These are phyloP conservation scores for Hypomecis punctinalis DNA, from an alignment of 2,888 invertebrate genomes.

Conservation along the genomic window DNA sequence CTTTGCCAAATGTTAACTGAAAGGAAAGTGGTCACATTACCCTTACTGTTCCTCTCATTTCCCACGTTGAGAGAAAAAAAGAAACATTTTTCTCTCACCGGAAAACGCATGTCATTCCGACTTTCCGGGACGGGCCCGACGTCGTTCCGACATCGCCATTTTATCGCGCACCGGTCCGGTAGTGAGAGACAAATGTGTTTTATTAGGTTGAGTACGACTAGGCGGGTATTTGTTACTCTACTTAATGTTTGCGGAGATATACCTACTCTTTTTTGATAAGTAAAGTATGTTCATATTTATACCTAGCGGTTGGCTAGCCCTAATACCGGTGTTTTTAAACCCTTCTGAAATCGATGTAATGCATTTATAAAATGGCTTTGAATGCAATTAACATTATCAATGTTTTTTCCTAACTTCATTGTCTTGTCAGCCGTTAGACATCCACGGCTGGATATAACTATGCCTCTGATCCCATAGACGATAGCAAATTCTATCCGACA, in stretches of 20 bases:
- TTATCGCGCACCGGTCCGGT: constrained; percentile 46
- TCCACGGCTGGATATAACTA: no score
- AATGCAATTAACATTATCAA: no score
- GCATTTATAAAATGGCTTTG: no score
- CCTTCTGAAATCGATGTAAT: no score
- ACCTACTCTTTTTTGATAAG: constrained; percentile 26
- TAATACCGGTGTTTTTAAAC: no score
- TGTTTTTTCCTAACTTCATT: no score
- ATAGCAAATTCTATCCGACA: no score
- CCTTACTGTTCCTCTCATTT: constrained; percentile 20
- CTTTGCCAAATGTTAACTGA: neutral
- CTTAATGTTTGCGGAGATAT: constrained; percentile 10
- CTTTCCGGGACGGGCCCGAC: constrained; percentile 53
- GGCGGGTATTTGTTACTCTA: constrained; percentile 20
- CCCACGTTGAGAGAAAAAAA: constrained; percentile 32
- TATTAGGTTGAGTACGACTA: constrained; percentile 37
- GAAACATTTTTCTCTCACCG: constrained; percentile 50
- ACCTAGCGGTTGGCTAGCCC: no score
- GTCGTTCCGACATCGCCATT: constrained; percentile 48
- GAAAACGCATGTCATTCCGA: constrained; percentile 56
- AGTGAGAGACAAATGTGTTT: constrained; percentile 54
- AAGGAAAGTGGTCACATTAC: neutral
- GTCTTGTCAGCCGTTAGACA: no score
- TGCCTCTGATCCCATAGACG: no score
- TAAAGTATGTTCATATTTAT: neutral